Evolutionary conservation across 2,888 invertebrate species (phyloP).

Genomic region (Troglohyphantes excavatus): DNA sequence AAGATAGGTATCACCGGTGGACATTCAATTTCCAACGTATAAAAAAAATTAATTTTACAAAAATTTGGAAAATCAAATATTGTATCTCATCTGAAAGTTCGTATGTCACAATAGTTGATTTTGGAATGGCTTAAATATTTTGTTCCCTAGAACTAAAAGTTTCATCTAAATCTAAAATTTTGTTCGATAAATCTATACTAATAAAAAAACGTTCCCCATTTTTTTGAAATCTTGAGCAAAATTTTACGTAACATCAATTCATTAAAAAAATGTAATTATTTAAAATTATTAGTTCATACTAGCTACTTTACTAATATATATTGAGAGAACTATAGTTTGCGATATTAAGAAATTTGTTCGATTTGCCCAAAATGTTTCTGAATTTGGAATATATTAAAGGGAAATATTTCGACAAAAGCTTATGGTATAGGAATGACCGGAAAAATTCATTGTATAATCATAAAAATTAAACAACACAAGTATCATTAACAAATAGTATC

Average conservation of each 20-base stretch:
- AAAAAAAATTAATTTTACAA: background rate
- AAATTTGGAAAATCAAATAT: no score
- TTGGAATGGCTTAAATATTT: conserved; percentile 13
- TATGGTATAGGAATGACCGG: background rate
- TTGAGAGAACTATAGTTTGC: background rate
- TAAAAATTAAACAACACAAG: background rate
- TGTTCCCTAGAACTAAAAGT: conserved; percentile 6
- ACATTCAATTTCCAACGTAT: no score
- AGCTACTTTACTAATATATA: background rate
- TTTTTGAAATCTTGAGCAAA: no score
- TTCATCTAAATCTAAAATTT: background rate
- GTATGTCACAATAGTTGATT: background rate
- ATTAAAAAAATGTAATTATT: no score
- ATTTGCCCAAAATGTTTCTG: background rate
- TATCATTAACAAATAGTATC: background rate
- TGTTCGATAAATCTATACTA: background rate
- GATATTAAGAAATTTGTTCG: background rate
- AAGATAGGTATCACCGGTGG: background rate
- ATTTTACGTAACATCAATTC: no score
- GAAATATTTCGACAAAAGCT: background rate
- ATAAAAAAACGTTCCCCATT: no score
- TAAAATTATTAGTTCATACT: background rate
- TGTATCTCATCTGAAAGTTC: no score
- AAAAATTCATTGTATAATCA: background rate
- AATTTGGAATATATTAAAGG: background rate